Conservation (phyloP, 2,113 vertebrate species). For the human (Homo sapiens) region GRCh38 chrX:69403001-69403500, state of each 20-base stretch:
- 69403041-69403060: constrained; percentile 19
- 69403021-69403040: constrained; percentile 13
- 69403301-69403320: constrained; percentile 10
- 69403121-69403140: neutral
- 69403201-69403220: neutral
- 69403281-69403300: constrained; percentile 8
- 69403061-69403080: constrained; percentile 10
- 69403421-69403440: neutral
- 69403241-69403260: neutral
- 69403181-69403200: constrained; percentile 10
- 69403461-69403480: neutral
- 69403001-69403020: neutral
- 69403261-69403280: neutral
- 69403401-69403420: constrained; percentile 35
- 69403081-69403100: constrained; percentile 7
- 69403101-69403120: constrained; percentile 28
- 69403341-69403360: constrained; percentile 31
- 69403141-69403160: constrained; percentile 27
- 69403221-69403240: neutral
- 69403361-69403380: neutral
- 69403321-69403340: neutral
- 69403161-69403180: neutral
- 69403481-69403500: neutral
- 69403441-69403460: neutral
- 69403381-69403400: constrained; percentile 20